These are phyloP conservation scores for Sarcophaga subvicina DNA, from an alignment of 2,888 invertebrate genomes.

Conservation along the genomic window DNA sequence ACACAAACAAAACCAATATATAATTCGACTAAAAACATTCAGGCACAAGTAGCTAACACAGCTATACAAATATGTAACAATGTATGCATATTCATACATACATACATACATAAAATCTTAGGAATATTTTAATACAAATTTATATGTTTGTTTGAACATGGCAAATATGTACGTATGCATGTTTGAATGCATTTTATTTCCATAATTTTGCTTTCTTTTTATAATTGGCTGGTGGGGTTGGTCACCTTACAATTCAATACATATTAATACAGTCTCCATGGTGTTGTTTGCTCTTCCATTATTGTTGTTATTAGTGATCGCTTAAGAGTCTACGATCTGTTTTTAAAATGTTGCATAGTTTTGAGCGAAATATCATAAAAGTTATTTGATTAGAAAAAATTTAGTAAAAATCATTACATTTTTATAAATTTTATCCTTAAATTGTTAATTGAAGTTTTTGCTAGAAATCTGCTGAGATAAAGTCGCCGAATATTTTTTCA, in stretches of 20 bases:
- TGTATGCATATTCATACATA: slow-evolving; percentile 9
- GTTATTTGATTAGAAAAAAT: too few relatives aligned
- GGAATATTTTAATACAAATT: background rate
- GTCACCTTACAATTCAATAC: too few relatives aligned
- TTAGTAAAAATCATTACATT: too few relatives aligned
- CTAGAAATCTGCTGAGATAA: too few relatives aligned
- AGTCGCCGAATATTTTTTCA: too few relatives aligned
- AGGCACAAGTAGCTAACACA: background rate
- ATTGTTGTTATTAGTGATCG: background rate
- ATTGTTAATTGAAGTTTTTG: too few relatives aligned
- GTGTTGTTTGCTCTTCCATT: slow-evolving; percentile 35
- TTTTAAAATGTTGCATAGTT: background rate
- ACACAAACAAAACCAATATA: too few relatives aligned
- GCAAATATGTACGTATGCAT: background rate
- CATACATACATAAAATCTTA: too few relatives aligned
- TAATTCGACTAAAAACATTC: too few relatives aligned
- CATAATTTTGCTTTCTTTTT: slow-evolving; percentile 8
- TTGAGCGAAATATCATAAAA: background rate
- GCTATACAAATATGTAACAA: background rate
- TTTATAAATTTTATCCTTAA: too few relatives aligned
- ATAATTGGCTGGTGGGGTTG: background rate
- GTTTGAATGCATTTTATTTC: background rate
- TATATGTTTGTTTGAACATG: background rate
- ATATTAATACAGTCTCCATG: background rate
- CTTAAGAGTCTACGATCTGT: background rate